Percentiles rank a stretch among this genome's conserved stretches.
These are phyloP conservation scores for Pyralis farinalis DNA, from an alignment of 2,888 invertebrate species.

Conservation along the genomic window DNA sequence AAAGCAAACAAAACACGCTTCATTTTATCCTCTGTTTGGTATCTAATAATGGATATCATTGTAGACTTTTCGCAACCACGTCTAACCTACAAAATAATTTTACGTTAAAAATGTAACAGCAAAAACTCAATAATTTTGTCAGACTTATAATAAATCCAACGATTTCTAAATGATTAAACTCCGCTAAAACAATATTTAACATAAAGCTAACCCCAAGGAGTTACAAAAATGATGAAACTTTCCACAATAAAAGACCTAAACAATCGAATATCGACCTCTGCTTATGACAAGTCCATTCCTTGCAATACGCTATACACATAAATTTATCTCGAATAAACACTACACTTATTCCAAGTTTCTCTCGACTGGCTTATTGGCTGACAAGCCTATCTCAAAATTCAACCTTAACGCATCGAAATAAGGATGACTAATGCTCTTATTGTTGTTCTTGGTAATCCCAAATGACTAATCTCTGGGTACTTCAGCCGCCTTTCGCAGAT, in stretches of 20 bases:
- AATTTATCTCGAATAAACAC: constrained; percentile 46
- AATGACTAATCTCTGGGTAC: constrained; percentile 67
- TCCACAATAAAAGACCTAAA: constrained; percentile 12
- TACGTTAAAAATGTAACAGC: too few species aligned
- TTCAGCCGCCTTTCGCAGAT: constrained; percentile 62
- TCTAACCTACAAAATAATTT: too few species aligned
- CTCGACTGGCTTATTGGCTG: constrained; percentile 32
- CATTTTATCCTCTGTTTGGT: too few species aligned
- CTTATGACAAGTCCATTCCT: constrained; percentile 25
- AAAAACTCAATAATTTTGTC: too few species aligned
- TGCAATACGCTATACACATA: constrained; percentile 36
- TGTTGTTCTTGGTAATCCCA: constrained; percentile 40
- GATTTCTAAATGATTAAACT: too few species aligned
- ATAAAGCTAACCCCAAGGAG: too few species aligned
- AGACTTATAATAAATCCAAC: too few species aligned
- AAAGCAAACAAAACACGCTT: too few species aligned
- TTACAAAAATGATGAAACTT: not conserved
- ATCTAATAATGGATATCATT: too few species aligned
- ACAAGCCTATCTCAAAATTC: constrained; percentile 15
- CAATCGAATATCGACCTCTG: constrained; percentile 16
- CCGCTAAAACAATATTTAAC: too few species aligned
- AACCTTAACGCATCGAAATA: constrained; percentile 22
- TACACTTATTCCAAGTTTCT: constrained; percentile 31
- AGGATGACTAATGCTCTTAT: constrained; percentile 20
- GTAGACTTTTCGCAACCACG: too few species aligned